phyloP scores from a whole-genome alignment of 2,888 invertebrate species.

The Agapostemon virescens region DNA sequence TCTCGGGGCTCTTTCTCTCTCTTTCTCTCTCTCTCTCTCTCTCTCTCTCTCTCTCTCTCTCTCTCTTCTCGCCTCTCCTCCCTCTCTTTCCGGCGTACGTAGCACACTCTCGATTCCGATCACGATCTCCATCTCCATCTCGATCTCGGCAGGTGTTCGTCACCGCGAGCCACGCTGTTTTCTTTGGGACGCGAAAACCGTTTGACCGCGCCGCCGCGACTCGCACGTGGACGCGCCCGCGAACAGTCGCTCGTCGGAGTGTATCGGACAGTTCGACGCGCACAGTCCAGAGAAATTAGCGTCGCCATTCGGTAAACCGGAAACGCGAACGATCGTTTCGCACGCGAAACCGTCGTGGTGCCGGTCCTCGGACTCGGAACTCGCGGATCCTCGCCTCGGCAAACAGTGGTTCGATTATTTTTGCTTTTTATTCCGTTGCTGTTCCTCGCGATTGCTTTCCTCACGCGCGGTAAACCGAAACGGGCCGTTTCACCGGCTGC shows the following conservation, averaged over 20 bases:
- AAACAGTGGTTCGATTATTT: too few relatives aligned
- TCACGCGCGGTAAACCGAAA: too few relatives aligned
- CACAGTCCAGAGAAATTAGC: too few relatives aligned
- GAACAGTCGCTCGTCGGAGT: background rate
- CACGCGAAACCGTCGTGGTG: too few relatives aligned
- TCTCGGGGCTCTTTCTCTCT: background rate
- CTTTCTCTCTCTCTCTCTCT: background rate
- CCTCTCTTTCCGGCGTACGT: background rate
- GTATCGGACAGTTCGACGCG: too few relatives aligned
- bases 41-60: slow-evolving; percentile 6
- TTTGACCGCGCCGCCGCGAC: background rate
- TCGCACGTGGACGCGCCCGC: background rate
- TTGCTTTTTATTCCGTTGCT: too few relatives aligned
- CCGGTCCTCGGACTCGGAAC: too few relatives aligned
- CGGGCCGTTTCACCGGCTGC: too few relatives aligned
- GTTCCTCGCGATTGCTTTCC: too few relatives aligned
- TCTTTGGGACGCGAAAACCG: background rate
- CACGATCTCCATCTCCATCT: background rate
- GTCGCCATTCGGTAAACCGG: too few relatives aligned
- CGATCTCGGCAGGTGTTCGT: slow-evolving; percentile 1
- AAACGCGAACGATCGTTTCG: too few relatives aligned
- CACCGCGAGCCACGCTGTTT: background rate
- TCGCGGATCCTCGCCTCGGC: too few relatives aligned
- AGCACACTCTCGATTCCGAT: background rate
- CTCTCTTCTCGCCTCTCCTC: background rate